Evolutionary conservation across 2,113 vertebrate species (phyloP), one percentile per base, ranked within the genome.

Genomic region (Pithys albifrons): DNA sequence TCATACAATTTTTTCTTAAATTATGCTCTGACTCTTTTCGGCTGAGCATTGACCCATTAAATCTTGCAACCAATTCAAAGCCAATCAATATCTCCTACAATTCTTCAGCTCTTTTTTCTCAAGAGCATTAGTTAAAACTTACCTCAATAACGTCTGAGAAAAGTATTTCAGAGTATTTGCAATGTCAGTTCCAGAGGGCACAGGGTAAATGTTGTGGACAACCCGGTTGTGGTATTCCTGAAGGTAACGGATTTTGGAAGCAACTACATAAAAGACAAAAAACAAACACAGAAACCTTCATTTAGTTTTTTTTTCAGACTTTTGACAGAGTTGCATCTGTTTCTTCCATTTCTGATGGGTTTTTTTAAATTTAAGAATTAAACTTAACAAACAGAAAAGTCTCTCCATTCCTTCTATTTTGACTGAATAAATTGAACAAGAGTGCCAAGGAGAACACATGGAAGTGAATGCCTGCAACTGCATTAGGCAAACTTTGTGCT

Each of bases 101-200:
- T 61, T 91, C 65, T 95, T 92, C 57, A 96, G 88, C 85, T 97
- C 73, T 94, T 87, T 85, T 86, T 95, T 89, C 66, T 95, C 94
- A 94, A 97, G 75, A 97, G 93, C 97, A 90, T 97, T 88, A 92
- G 94, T 95, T 95, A 97, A 98, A 97, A 99, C 99, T 99, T 99
- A 99, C 99, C 99, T 99, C 98, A 99, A 98, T 96, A 99, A 98
- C 11, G 99, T 99, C 98, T 99, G 99, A 98, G 99, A 99, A 99
- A 99, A 99, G 98, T 99, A 99, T 98, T 99, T 99, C 99, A 99
- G 98, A 98, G 99, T 99, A 98, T 99, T 99, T 98, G 99, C 99
- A 98, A 99, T 99, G 98, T 99, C 99, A 98, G 99, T 99, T 98
- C 99, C 99, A 94, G 99, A 99, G 94, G 99, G 99, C 97, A 99